phyloP scores from a whole-genome alignment of 2,113 vertebrate species.

The Chascanopsetta lugubris region DNA sequence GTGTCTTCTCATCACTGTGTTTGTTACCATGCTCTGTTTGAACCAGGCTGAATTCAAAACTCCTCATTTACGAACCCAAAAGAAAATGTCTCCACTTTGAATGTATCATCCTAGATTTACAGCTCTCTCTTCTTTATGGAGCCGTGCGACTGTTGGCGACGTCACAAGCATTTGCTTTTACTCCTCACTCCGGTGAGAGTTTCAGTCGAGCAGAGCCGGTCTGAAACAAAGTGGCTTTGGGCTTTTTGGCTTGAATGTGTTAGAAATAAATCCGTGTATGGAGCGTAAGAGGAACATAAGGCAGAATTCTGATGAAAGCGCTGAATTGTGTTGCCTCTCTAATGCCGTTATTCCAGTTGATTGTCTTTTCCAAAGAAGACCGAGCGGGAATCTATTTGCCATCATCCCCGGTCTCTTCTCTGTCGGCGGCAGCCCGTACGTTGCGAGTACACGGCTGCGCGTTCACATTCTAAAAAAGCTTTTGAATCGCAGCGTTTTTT shows the following conservation, averaged over 20 bases:
- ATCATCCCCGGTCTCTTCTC: conserved; percentile 34
- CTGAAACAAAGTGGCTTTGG: conserved; percentile 17
- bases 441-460: neutral
- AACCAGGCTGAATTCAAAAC: conserved; percentile 3
- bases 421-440: conserved; percentile 23
- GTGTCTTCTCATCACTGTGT: neutral
- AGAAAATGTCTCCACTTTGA: neutral
- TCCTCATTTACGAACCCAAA: neutral
- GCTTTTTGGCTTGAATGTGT: conserved; percentile 25
- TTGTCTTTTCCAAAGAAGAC: conserved; percentile 20
- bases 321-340: neutral
- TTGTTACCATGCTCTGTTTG: neutral
- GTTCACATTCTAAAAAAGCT: neutral
- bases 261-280: conserved; percentile 2
- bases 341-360: conserved; percentile 7
- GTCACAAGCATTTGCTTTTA: conserved; percentile 5
- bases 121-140: conserved; percentile 23
- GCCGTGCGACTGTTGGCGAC: conserved; percentile 2
- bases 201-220: neutral
- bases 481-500: conserved; percentile 17
- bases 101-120: conserved; percentile 1
- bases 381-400: conserved; percentile 4
- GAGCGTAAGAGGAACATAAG: neutral
- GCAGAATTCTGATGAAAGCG: conserved; percentile 18
- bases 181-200: neutral